A percentile compares a stretch with the other conserved stretches of the same genome.
These are phyloP conservation scores for human (Homo sapiens) DNA, from an alignment of 2,113 vertebrate genomes.

Conservation along the genomic window GRCh38 chr17:60281001-60281500, in stretches of 20 bases:
- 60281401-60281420: too few species aligned
- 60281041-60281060: neutral
- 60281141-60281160: neutral
- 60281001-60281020: neutral
- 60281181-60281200: neutral
- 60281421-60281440: too few species aligned
- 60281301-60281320: too few species aligned
- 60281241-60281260: neutral
- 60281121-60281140: neutral
- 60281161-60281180: neutral
- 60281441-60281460: too few species aligned
- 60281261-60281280: too few species aligned
- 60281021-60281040: constrained; percentile 20
- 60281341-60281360: too few species aligned
- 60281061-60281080: neutral
- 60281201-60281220: neutral
- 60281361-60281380: too few species aligned
- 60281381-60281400: too few species aligned
- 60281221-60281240: neutral
- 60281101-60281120: neutral
- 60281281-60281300: too few species aligned
- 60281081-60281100: neutral
- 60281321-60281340: too few species aligned
- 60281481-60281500: too few species aligned
- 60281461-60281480: too few species aligned